A percentile compares a stretch with the other conserved stretches of the same genome.
These are phyloP conservation scores for Polypterus senegalus DNA, from an alignment of 2,113 vertebrate species.

Conservation along the genomic window DNA sequence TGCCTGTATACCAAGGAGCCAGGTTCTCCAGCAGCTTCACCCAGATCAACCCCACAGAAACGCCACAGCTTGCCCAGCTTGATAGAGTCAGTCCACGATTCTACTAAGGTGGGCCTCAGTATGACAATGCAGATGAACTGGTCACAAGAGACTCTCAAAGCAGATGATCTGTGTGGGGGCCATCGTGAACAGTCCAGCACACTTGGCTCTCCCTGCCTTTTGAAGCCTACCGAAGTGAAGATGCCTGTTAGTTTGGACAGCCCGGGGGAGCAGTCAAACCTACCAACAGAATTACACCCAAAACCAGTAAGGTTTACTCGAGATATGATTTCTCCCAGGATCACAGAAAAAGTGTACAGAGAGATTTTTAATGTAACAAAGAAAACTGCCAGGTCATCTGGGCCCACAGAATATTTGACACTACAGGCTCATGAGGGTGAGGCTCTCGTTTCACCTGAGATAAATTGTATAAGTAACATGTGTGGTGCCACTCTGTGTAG, in stretches of 20 bases:
- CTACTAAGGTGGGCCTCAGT: constrained; percentile 11
- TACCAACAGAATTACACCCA: constrained; percentile 11
- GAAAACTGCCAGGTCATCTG: no score
- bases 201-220: no score
- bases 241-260: no score
- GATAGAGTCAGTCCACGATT: constrained; percentile 40
- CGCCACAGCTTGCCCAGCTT: constrained; percentile 43
- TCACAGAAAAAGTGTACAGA: constrained; percentile 28
- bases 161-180: no score
- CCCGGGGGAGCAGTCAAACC: not conserved
- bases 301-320: constrained; percentile 22
- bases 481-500: no score
- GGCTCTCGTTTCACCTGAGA: no score
- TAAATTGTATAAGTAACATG: no score
- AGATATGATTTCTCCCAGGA: constrained; percentile 37
- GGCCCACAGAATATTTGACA: no score
- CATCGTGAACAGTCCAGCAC: no score
- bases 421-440: no score
- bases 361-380: constrained; percentile 17
- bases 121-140: no score
- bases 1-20: constrained; percentile 53
- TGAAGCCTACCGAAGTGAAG: no score
- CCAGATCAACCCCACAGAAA: constrained; percentile 32
- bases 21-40: constrained; percentile 33
- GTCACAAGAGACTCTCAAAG: not conserved